These are phyloP conservation scores for Hippocampus mohnikei DNA, from an alignment of 2,113 vertebrate genomes.

Conservation along the genomic window DNA sequence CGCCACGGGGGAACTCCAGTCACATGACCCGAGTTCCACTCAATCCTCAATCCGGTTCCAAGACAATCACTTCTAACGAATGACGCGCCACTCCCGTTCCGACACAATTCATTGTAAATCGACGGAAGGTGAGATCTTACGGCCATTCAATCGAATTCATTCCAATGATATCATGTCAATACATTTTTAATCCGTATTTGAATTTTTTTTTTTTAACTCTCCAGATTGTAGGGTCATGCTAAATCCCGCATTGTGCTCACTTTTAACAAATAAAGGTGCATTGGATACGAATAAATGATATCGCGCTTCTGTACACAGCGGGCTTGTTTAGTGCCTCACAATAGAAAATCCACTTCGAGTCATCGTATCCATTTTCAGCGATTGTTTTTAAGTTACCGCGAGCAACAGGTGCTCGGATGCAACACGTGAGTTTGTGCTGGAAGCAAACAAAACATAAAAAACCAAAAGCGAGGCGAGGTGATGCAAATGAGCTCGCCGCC, in stretches of 20 bases:
- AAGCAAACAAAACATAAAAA: conserved; percentile 38
- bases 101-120: not conserved
- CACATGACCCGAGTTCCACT: too few species aligned
- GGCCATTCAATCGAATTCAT: not conserved
- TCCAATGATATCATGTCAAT: not conserved
- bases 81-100: too few species aligned
- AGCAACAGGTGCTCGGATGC: not conserved
- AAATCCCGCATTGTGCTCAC: not conserved
- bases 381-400: not conserved
- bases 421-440: not conserved
- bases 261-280: not conserved
- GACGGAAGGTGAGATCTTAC: too few species aligned
- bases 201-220: not conserved
- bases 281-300: too few species aligned
- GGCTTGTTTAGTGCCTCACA: too few species aligned
- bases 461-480: conserved; percentile 16
- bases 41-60: too few species aligned
- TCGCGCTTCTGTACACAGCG: too few species aligned
- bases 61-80: too few species aligned
- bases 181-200: not conserved
- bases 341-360: too few species aligned
- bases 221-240: not conserved
- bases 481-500: conserved; percentile 52
- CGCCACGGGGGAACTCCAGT: too few species aligned
- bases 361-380: not conserved